Conservation (phyloP, 2,888 invertebrate genomes). For the Allophyes oxyacanthae region DNA sequence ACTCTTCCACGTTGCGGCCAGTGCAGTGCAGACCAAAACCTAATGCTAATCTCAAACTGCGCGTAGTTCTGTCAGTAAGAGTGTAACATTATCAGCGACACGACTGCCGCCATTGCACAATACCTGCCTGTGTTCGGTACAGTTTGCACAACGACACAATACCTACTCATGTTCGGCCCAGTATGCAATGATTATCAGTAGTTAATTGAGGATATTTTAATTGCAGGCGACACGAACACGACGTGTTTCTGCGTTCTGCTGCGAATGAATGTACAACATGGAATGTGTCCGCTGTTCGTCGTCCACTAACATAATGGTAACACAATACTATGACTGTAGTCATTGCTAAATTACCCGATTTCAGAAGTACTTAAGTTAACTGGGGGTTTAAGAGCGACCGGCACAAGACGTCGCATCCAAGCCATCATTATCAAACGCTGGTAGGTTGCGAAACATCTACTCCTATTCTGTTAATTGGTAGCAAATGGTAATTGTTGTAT, state of each 20-base stretch:
- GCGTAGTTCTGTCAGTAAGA: not conserved
- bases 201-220: constrained; percentile 3
- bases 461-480: too few relatives aligned
- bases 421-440: too few relatives aligned
- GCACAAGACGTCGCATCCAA: too few relatives aligned
- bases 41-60: constrained; percentile 10
- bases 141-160: constrained; percentile 6
- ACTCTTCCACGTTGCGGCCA: constrained; percentile 1
- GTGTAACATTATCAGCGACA: constrained; percentile 1
- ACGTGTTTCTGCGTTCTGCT: constrained; percentile 2
- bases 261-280: not conserved
- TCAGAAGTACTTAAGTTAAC: too few relatives aligned
- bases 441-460: too few relatives aligned
- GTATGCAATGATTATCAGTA: not conserved
- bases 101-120: constrained; percentile 4
- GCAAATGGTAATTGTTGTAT: too few relatives aligned
- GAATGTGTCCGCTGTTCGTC: constrained; percentile 2
- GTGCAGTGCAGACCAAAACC: constrained; percentile 4
- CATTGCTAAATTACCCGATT: too few relatives aligned
- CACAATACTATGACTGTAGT: not conserved
- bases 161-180: too few relatives aligned
- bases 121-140: constrained; percentile 6
- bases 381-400: too few relatives aligned
- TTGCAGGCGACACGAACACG: constrained; percentile 1
- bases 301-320: not conserved